Evolutionary conservation across 2,113 vertebrate species (phyloP).

Genomic region (Sphyrna mokarran): DNA sequence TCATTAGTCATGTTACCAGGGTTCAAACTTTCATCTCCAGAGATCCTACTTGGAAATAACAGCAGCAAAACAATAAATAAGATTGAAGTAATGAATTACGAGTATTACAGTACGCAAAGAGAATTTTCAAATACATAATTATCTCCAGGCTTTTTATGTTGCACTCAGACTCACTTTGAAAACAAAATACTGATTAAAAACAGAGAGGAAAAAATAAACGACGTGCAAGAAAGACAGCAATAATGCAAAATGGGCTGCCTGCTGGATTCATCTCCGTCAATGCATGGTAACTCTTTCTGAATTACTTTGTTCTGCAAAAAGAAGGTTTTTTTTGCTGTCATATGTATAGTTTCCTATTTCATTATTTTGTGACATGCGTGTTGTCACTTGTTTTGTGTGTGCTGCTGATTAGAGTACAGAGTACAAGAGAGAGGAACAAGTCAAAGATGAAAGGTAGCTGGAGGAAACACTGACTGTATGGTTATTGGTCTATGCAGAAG

Average conservation of each 20-base stretch:
- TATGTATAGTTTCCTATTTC: neutral
- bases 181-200: neutral
- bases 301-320: neutral
- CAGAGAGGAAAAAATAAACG: neutral
- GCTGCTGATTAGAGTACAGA: neutral
- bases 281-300: neutral
- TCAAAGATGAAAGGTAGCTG: neutral
- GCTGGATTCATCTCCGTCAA: neutral
- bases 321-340: neutral
- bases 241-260: neutral
- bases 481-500: neutral
- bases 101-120: neutral
- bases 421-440: neutral
- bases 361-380: neutral
- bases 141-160: neutral
- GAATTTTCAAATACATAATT: neutral
- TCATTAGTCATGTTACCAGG: neutral
- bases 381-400: neutral
- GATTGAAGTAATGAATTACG: neutral
- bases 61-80: neutral
- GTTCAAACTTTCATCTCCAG: neutral
- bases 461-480: neutral
- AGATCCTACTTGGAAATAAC: neutral
- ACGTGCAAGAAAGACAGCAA: neutral
- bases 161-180: neutral